These are phyloP conservation scores for Odontomyia ornata DNA, from an alignment of 2,888 invertebrate species.

Conservation along the genomic window DNA sequence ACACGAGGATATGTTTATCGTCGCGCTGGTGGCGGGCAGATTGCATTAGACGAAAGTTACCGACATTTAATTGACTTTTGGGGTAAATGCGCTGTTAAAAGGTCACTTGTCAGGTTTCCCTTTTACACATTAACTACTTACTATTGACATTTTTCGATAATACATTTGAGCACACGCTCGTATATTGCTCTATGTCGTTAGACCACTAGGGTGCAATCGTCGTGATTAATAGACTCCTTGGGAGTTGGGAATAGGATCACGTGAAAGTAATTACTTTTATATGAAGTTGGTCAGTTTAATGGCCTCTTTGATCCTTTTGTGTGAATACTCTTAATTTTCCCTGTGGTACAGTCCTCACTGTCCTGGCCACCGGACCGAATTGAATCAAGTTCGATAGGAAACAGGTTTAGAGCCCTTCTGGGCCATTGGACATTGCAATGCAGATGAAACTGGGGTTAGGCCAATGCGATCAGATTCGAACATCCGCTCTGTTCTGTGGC, in stretches of 20 bases:
- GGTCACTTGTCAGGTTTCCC: constrained; percentile 32
- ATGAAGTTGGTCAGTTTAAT: no score
- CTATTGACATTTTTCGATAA: neutral
- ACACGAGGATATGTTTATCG: neutral
- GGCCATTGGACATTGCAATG: constrained; percentile 12
- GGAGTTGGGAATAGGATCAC: neutral
- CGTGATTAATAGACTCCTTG: neutral
- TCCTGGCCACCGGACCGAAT: neutral
- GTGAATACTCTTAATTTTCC: neutral
- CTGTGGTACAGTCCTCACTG: neutral
- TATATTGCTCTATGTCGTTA: neutral
- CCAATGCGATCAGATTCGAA: constrained; percentile 7
- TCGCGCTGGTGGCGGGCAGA: constrained; percentile 2
- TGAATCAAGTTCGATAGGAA: neutral
- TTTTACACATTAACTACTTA: neutral
- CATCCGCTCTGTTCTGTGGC: constrained; percentile 10
- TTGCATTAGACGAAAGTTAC: constrained; percentile 33
- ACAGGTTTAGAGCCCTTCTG: constrained; percentile 37
- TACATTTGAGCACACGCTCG: neutral
- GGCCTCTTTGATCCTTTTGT: no score
- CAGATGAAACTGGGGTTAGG: constrained; percentile 21
- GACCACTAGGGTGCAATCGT: neutral
- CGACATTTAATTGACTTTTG: neutral
- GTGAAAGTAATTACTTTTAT: no score
- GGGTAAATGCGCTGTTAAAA: constrained; percentile 26